phyloP scores from a whole-genome alignment of 2,797 vertebrate species.

The Arnoldichthys spilopterus region DNA sequence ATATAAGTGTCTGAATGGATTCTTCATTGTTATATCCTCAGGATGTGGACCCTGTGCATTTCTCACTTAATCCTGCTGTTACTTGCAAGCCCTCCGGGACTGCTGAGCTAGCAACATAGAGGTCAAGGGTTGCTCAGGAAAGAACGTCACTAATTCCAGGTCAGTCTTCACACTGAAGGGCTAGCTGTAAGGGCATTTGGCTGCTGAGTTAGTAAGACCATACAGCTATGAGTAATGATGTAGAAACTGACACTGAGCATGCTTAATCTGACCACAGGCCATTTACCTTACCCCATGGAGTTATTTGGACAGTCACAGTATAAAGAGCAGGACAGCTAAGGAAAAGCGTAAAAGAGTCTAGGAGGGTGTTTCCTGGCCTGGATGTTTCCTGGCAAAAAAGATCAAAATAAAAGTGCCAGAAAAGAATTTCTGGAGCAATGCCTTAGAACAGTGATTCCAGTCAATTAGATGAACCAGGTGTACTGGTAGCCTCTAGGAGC shows the following conservation, averaged over 20 bases:
- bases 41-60: neutral
- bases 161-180: conserved; percentile 9
- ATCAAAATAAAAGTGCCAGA: no score
- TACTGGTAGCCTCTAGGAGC: no score
- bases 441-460: no score
- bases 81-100: neutral
- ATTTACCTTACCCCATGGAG: neutral
- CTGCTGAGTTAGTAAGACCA: conserved; percentile 12
- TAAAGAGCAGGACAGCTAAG: conserved; percentile 6
- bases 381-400: no score
- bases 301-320: neutral
- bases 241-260: neutral
- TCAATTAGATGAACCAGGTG: no score
- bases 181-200: neutral
- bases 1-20: neutral
- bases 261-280: conserved; percentile 15
- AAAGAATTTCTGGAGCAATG: no score
- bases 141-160: conserved; percentile 4
- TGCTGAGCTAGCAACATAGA: neutral
- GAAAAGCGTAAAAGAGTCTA: neutral
- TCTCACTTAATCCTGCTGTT: conserved; percentile 4
- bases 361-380: conserved; percentile 11
- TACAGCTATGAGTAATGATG: conserved; percentile 7
- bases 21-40: neutral
- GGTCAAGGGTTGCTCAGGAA: neutral